These are phyloP conservation scores for Struthio camelus DNA, from an alignment of 2,113 vertebrate genomes.

Conservation along the genomic window DNA sequence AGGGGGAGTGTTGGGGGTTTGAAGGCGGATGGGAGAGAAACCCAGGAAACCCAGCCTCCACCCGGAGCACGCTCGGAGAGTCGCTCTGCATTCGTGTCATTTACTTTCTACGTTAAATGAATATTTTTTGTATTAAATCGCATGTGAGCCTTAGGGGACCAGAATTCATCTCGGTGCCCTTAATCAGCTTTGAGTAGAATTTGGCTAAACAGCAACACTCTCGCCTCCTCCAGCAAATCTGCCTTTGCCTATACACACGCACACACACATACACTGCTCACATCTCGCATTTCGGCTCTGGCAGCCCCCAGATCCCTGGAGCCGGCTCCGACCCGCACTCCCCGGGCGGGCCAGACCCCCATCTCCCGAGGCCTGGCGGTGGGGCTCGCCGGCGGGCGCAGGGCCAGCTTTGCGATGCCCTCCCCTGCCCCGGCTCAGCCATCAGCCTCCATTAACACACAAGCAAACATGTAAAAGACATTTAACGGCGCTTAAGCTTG, in stretches of 20 bases:
- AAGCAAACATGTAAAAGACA: background rate
- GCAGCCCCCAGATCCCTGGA: background rate
- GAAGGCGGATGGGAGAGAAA: background rate
- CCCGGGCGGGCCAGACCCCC: background rate
- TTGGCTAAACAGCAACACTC: conserved; percentile 37
- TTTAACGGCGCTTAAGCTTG: background rate
- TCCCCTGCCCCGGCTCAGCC: background rate
- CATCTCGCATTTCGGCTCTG: background rate
- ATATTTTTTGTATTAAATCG: background rate
- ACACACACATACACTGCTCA: background rate
- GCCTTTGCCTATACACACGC: conserved; percentile 4
- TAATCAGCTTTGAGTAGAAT: conserved; percentile 33
- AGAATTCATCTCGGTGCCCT: conserved; percentile 45
- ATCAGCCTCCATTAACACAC: background rate
- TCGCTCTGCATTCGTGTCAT: background rate
- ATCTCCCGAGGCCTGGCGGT: background rate
- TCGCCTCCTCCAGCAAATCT: conserved; percentile 55
- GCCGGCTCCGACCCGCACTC: background rate
- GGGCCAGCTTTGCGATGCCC: background rate
- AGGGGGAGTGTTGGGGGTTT: background rate
- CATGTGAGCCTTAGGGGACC: background rate
- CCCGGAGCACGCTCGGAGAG: background rate
- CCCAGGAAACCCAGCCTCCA: background rate
- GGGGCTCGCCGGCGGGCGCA: background rate
- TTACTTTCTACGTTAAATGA: background rate